Conservation (phyloP, 2,888 invertebrate species). For the Stenurella melanura region DNA sequence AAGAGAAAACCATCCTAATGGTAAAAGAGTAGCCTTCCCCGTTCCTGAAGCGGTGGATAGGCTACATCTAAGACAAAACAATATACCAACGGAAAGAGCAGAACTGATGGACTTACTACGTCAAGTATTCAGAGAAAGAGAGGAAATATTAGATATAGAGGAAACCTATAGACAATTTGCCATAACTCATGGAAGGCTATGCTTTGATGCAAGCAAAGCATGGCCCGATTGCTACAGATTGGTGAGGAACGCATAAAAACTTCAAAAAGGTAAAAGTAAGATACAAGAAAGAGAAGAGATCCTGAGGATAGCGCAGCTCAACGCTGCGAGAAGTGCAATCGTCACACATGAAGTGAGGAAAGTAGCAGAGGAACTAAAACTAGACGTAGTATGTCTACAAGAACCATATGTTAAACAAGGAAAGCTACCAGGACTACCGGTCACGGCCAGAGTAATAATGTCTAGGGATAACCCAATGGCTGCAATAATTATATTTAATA, state of each 20-base stretch:
- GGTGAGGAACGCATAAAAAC: not conserved
- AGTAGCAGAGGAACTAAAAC: no score
- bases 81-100: not conserved
- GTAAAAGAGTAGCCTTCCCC: not conserved
- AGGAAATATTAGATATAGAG: not conserved
- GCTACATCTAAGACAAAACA: not conserved
- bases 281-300: no score
- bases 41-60: conserved; percentile 5
- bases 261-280: no score
- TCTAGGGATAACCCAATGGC: no score
- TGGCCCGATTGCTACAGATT: not conserved
- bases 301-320: no score
- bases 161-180: conserved; percentile 11
- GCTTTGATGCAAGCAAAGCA: not conserved
- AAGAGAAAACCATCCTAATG: not conserved
- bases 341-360: no score
- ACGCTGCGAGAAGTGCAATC: no score
- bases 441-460: no score
- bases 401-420: no score
- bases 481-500: no score
- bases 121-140: not conserved
- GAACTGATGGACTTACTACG: not conserved
- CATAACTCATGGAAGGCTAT: not conserved
- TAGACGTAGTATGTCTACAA: no score
- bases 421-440: no score